Evolutionary conservation across 2,113 vertebrate genomes (phyloP).

Genomic region (Barbus barbus): DNA sequence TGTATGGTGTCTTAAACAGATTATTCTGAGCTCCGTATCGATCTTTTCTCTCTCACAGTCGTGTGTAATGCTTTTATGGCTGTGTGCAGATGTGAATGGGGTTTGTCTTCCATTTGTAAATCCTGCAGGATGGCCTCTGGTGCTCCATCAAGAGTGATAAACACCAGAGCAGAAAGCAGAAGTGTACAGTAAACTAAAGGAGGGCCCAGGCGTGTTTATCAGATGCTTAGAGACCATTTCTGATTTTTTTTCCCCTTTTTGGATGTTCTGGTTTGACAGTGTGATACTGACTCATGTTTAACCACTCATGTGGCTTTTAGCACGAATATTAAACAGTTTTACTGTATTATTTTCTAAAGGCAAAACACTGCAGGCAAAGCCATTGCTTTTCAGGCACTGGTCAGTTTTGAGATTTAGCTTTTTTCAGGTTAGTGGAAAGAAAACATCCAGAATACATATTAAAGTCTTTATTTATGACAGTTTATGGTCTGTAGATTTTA

Average conservation of each 20-base stretch:
- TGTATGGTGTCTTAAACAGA: neutral
- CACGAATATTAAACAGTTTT: neutral
- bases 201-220: neutral
- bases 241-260: neutral
- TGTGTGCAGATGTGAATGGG: neutral
- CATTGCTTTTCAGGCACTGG: too few relatives aligned
- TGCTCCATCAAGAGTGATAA: neutral
- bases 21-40: neutral
- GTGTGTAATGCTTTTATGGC: slow-evolving; percentile 4
- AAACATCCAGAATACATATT: neutral
- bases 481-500: neutral
- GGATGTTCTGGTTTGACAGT: neutral
- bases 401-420: too few relatives aligned
- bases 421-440: neutral
- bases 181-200: neutral
- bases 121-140: neutral
- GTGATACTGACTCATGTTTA: neutral
- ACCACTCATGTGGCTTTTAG: neutral
- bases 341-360: neutral
- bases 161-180: slow-evolving; percentile 1
- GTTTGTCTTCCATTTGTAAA: neutral
- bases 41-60: neutral
- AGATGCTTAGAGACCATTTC: neutral
- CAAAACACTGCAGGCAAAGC: too few relatives aligned
- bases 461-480: too few relatives aligned